Percentiles rank a stretch among this genome's conserved stretches.
Evolutionary conservation across 2,888 invertebrate species (phyloP).

Genomic region (Cordylochernes scorpioides): DNA sequence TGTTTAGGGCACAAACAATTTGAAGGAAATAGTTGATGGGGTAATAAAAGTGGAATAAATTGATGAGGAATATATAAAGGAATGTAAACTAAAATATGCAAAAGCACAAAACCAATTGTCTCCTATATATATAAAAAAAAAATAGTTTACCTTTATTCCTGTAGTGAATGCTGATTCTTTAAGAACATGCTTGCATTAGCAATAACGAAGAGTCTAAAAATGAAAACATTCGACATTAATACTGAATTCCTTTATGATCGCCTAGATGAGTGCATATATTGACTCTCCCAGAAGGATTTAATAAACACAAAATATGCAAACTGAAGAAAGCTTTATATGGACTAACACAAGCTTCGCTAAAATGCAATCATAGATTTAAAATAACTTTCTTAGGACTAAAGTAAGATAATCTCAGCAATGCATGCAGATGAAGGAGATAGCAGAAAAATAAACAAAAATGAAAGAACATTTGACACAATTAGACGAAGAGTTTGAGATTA

Average conservation of each 20-base stretch:
- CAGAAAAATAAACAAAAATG: not conserved
- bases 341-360: not conserved
- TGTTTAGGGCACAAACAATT: too few species aligned
- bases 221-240: not conserved
- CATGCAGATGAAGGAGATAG: not conserved
- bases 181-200: not conserved
- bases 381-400: not conserved
- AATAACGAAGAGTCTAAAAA: not conserved
- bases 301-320: not conserved
- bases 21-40: too few species aligned
- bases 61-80: too few species aligned
- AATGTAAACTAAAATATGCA: too few species aligned
- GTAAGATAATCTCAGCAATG: not conserved
- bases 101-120: too few species aligned
- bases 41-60: too few species aligned
- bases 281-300: not conserved
- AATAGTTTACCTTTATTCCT: not conserved
- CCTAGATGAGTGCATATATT: not conserved
- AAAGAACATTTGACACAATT: not conserved
- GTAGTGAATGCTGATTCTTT: not conserved
- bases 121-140: too few species aligned
- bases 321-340: not conserved
- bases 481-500: not conserved
- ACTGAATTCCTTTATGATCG: not conserved
- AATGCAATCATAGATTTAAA: not conserved